Conservation (phyloP, 2,888 invertebrate species). For the Xestia sexstrigata region DNA sequence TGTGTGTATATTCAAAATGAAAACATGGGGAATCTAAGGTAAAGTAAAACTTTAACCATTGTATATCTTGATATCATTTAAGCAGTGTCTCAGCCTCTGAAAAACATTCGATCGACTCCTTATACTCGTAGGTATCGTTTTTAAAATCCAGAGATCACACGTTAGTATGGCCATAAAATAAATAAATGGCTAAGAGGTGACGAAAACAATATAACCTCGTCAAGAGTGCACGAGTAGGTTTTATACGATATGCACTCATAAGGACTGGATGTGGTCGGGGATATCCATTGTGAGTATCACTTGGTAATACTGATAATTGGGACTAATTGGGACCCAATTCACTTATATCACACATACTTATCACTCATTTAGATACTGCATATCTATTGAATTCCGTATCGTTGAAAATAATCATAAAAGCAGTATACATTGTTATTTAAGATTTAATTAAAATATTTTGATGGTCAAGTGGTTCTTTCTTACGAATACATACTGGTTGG, state of each 20-base stretch:
- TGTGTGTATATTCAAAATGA: neutral
- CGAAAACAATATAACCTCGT: conserved; percentile 18
- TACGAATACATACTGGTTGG: neutral
- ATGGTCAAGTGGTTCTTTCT: neutral
- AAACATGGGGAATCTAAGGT: neutral
- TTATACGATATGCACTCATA: neutral
- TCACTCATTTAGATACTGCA: conserved; percentile 21
- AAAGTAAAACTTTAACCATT: neutral
- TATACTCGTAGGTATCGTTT: neutral
- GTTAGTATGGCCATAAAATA: neutral
- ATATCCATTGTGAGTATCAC: conserved; percentile 5
- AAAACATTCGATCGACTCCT: neutral
- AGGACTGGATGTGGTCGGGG: conserved; percentile 19
- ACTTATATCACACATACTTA: neutral
- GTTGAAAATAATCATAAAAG: conserved; percentile 31
- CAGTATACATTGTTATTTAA: neutral
- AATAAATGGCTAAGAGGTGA: neutral
- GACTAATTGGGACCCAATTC: conserved; percentile 5
- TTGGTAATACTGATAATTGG: conserved; percentile 3
- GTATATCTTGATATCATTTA: neutral
- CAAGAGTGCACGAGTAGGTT: conserved; percentile 25
- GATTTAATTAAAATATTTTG: neutral
- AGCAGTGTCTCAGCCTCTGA: neutral
- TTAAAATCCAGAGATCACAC: neutral
- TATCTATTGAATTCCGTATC: conserved; percentile 33